A percentile compares a stretch with the other conserved stretches of the same genome.
Evolutionary conservation across 2,113 vertebrate genomes (phyloP).

Genomic region (pig (Sus scrofa)): T2T-Sscrofa CM000812.6:146028501-146029000

Average conservation of each 20-base stretch:
- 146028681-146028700: neutral
- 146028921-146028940: neutral
- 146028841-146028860: neutral
- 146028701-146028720: neutral
- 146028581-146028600: conserved; percentile 25
- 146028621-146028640: neutral
- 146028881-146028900: neutral
- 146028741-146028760: neutral
- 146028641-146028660: neutral
- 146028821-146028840: neutral
- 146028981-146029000: conserved; percentile 25
- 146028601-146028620: neutral
- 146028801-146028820: neutral
- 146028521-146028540: conserved; percentile 1
- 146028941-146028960: neutral
- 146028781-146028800: neutral
- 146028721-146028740: neutral
- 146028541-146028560: neutral
- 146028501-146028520: conserved; percentile 36
- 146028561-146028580: conserved; percentile 46
- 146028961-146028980: conserved; percentile 35
- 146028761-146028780: neutral
- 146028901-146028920: neutral
- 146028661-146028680: neutral
- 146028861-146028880: neutral